Percentiles rank a stretch among this genome's conserved stretches.
phyloP scores from a whole-genome alignment of 2,888 invertebrate species.

The Drosophila subsilvestris region DNA sequence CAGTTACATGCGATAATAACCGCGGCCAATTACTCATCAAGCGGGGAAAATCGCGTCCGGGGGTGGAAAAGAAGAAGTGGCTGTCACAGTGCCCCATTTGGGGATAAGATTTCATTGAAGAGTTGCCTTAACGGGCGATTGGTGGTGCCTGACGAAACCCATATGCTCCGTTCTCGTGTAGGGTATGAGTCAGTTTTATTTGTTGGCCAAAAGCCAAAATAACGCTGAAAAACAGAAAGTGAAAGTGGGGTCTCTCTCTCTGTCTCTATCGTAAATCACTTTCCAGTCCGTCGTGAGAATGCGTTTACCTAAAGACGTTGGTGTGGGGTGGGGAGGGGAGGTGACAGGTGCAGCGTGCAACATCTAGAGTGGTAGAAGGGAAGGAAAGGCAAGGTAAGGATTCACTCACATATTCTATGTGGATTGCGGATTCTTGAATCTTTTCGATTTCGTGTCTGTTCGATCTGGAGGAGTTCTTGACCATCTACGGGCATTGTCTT shows the following conservation, averaged over 20 bases:
- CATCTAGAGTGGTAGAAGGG: not conserved
- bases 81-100: not conserved
- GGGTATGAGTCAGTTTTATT: conserved; percentile 12
- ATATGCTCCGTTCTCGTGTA: conserved; percentile 6
- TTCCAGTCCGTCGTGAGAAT: conserved; percentile 30
- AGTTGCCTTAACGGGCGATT: no score
- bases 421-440: not conserved
- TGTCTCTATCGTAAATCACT: conserved; percentile 12
- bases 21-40: conserved; percentile 33
- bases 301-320: conserved; percentile 12
- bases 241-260: conserved; percentile 28
- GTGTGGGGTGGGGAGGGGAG: no score
- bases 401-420: not conserved
- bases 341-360: not conserved
- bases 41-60: conserved; percentile 8
- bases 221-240: conserved; percentile 18
- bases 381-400: not conserved
- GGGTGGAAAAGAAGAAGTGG: not conserved
- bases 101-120: no score
- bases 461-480: not conserved
- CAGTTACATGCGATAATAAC: conserved; percentile 55
- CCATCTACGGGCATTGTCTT: not conserved
- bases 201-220: conserved; percentile 20
- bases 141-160: no score
- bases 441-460: not conserved